A percentile compares a stretch with the other conserved stretches of the same genome.
Evolutionary conservation across 64 coral and sea anemone genomes (phyloP).

Genomic region (Stichodactyla helianthus): DNA sequence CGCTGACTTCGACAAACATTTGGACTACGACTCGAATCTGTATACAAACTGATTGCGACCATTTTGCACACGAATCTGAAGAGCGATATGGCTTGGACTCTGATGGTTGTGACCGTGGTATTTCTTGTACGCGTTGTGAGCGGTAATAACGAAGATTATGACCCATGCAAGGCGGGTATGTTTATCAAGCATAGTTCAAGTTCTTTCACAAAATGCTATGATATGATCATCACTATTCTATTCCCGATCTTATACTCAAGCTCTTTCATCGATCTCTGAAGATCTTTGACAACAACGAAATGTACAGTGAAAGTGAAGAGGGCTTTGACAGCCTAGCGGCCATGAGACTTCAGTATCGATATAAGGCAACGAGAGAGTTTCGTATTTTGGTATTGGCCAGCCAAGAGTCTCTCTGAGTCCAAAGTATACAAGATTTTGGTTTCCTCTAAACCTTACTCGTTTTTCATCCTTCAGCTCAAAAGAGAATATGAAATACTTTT

Average conservation of each 20-base stretch:
- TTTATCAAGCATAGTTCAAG: constrained; percentile 3
- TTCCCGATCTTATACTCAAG: neutral
- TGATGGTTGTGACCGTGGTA: neutral
- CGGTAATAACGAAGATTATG: constrained; percentile 69
- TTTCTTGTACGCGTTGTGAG: constrained; percentile 12
- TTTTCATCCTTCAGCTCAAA: too few species aligned
- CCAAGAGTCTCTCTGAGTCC: neutral
- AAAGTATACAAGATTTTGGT: neutral
- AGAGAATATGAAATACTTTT: neutral
- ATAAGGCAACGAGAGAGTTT: too few species aligned
- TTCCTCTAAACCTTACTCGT: neutral
- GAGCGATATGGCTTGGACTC: neutral
- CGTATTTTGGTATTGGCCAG: neutral
- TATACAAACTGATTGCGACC: neutral
- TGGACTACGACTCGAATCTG: neutral
- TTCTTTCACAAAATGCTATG: neutral
- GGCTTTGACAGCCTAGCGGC: neutral
- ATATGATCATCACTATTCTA: neutral
- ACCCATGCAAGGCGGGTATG: constrained; percentile 89
- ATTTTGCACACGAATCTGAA: neutral
- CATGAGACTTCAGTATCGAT: neutral
- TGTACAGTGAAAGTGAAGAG: neutral
- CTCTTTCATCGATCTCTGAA: neutral
- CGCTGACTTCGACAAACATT: constrained; percentile 1
- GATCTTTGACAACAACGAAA: neutral